Percentiles rank a stretch among this genome's conserved stretches.
Evolutionary conservation across 2,113 vertebrate genomes (phyloP).

Genomic region (Lathamus discolor): DNA sequence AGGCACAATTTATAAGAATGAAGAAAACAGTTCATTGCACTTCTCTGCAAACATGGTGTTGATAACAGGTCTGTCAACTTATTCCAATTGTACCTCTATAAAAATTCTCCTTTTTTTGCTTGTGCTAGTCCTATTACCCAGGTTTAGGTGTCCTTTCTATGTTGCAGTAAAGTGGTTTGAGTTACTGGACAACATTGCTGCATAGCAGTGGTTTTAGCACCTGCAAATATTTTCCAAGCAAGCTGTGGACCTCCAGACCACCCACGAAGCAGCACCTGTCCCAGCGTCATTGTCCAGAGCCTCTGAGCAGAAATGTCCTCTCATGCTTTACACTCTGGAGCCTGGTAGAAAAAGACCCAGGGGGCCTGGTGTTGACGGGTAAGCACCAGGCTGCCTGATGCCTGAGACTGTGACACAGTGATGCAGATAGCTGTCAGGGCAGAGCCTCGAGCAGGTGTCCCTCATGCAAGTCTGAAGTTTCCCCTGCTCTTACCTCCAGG

Average conservation of each 20-base stretch:
- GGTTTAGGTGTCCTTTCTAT: not conserved
- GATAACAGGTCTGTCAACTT: not conserved
- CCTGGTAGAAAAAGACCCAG: not conserved
- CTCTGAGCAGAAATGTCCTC: not conserved
- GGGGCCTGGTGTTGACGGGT: fast-evolving
- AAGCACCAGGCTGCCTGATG: not conserved
- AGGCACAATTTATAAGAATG: not conserved
- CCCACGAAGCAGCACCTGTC: not conserved
- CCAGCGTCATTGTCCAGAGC: not conserved
- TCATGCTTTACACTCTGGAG: not conserved
- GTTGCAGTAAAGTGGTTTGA: not conserved
- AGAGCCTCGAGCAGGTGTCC: not conserved
- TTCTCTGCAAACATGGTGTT: not conserved
- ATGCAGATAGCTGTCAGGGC: not conserved
- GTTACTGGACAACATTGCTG: not conserved
- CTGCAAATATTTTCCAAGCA: not conserved
- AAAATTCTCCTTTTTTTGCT: not conserved
- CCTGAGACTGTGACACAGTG: not conserved
- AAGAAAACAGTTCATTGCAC: not conserved
- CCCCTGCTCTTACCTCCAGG: not conserved
- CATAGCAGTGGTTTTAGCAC: fast-evolving
- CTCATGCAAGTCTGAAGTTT: not conserved
- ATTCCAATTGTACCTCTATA: not conserved
- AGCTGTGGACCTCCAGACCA: not conserved
- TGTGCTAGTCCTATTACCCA: not conserved